Conservation (phyloP, 92 coral and sea anemone species). For the Nematostella vectensis region DNA sequence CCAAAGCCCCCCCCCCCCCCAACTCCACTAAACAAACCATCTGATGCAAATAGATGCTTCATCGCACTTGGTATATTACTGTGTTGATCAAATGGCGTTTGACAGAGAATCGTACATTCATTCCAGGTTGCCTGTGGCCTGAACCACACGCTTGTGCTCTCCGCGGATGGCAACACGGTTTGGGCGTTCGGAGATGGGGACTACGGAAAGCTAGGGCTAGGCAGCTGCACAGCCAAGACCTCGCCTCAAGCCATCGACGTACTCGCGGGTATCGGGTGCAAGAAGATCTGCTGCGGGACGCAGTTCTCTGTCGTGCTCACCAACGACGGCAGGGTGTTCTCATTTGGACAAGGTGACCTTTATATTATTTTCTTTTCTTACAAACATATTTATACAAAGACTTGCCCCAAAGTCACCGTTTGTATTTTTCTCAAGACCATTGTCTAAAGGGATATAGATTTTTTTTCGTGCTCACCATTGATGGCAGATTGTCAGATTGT, state of each 20-base stretch:
- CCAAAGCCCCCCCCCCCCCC: no score
- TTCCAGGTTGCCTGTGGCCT: conserved; percentile 73
- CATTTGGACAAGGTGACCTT: conserved; percentile 70
- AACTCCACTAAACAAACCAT: no score
- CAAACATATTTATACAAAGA: no score
- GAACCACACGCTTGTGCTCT: conserved; percentile 69
- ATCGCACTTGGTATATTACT: no score
- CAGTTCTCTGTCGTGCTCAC: conserved; percentile 79
- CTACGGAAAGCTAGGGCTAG: conserved; percentile 79
- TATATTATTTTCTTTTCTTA: no score
- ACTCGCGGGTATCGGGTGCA: conserved; percentile 47
- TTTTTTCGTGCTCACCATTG: no score
- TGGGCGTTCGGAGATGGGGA: conserved; percentile 92
- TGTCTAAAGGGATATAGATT: no score
- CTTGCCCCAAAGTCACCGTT: no score
- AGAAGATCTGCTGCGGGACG: conserved; percentile 74
- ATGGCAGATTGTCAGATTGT: no score
- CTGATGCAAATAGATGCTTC: no score
- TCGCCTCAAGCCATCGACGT: conserved; percentile 58
- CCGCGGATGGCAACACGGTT: conserved; percentile 62
- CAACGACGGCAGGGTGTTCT: conserved; percentile 67
- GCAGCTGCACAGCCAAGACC: conserved; percentile 74
- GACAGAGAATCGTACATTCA: no score
- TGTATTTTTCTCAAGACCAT: neutral
- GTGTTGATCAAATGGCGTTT: no score